Conservation (phyloP, 2,113 vertebrate species). For the Casuarius casuarius region DNA sequence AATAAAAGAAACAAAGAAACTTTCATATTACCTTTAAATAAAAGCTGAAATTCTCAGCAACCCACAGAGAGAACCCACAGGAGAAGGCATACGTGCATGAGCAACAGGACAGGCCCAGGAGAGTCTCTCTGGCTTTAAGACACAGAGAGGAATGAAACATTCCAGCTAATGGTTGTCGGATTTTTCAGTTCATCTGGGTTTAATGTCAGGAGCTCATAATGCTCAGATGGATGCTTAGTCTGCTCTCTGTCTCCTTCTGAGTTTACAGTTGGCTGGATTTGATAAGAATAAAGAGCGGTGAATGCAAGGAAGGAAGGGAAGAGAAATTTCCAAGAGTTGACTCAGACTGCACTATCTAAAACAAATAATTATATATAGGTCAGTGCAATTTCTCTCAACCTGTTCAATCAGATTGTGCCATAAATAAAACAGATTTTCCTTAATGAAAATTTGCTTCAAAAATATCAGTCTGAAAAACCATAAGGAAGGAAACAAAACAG, state of each 20-base stretch:
- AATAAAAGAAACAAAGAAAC: not conserved
- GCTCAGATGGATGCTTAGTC: not conserved
- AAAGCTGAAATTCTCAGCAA: not conserved
- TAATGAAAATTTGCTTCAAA: not conserved
- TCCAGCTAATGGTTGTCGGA: not conserved
- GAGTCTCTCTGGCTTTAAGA: not conserved
- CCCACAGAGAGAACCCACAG: not conserved
- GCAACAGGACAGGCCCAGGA: not conserved
- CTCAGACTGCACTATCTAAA: not conserved
- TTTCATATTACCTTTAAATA: not conserved
- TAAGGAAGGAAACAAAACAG: not conserved
- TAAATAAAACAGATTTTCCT: slow-evolving; percentile 24
- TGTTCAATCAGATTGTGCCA: not conserved
- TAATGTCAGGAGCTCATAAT: not conserved
- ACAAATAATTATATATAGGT: slow-evolving; percentile 34
- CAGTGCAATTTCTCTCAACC: not conserved
- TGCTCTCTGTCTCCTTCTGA: not conserved
- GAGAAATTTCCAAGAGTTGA: not conserved
- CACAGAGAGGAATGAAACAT: not conserved
- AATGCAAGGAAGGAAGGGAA: not conserved
- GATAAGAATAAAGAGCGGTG: not conserved
- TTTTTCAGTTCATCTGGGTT: not conserved
- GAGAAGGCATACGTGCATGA: rapidly evolving
- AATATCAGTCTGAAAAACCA: not conserved
- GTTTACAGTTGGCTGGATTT: not conserved